Evolutionary conservation across 2,888 invertebrate species (phyloP).

Genomic region (Acanthosoma haemorrhoidale): DNA sequence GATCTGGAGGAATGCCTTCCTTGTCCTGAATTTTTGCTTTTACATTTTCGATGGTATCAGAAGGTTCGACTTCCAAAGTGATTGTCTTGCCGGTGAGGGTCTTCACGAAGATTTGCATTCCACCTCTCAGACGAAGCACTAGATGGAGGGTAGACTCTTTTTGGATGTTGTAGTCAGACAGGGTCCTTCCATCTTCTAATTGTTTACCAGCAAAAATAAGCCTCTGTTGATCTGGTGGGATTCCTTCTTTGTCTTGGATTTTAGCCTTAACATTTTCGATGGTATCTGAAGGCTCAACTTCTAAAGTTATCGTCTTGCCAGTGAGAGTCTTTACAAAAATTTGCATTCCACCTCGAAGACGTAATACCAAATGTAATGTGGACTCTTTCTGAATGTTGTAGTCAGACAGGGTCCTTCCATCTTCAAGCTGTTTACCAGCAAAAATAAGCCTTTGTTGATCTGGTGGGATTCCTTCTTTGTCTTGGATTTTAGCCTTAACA

Average conservation of each 20-base stretch:
- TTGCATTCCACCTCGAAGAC: slow-evolving; percentile 57
- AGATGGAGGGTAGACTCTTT: slow-evolving; percentile 56
- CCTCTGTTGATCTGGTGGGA: slow-evolving; percentile 55
- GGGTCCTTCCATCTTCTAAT: slow-evolving; percentile 56
- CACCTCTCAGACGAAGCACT: slow-evolving; percentile 58
- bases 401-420: slow-evolving; percentile 60
- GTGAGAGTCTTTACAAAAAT: slow-evolving; percentile 53
- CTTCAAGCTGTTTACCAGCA: slow-evolving; percentile 60
- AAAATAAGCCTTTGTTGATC: slow-evolving; percentile 53
- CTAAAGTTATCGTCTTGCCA: slow-evolving; percentile 50
- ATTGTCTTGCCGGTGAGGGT: slow-evolving; percentile 52
- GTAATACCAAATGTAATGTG: slow-evolving; percentile 50
- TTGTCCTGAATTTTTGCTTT: slow-evolving; percentile 17
- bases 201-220: slow-evolving; percentile 50
- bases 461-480: slow-evolving; percentile 48
- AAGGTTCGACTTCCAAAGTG: slow-evolving; percentile 48
- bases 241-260: slow-evolving; percentile 57
- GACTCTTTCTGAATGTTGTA: slow-evolving; percentile 59
- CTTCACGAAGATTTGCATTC: slow-evolving; percentile 54
- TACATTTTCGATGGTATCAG: slow-evolving; percentile 49
- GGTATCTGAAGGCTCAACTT: slow-evolving; percentile 57
- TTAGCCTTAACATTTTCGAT: slow-evolving; percentile 59
- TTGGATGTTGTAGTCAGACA: slow-evolving; percentile 56
- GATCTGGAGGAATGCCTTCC: slow-evolving; percentile 39
- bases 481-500: slow-evolving; percentile 49